These are phyloP conservation scores for Typhlichthys subterraneus DNA, from an alignment of 2,797 vertebrate species.

Conservation along the genomic window DNA sequence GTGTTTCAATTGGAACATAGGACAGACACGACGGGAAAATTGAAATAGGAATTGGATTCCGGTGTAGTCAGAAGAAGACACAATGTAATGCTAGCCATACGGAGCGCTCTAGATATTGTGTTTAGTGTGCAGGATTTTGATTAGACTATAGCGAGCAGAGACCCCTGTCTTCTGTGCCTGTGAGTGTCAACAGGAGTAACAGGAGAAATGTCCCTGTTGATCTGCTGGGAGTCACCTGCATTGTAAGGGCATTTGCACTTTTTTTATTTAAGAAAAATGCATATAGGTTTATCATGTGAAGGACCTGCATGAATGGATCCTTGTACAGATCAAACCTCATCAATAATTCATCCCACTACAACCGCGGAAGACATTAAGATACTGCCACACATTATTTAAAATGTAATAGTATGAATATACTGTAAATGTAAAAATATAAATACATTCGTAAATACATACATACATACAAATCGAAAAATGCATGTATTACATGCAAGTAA, in stretches of 20 bases:
- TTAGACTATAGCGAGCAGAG: slow-evolving; percentile 21
- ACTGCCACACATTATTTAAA: too few species aligned
- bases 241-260: slow-evolving; percentile 35
- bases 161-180: slow-evolving; percentile 13
- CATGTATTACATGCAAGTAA: too few species aligned
- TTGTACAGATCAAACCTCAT: slow-evolving; percentile 59
- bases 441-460: too few species aligned
- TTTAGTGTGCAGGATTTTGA: slow-evolving; percentile 49
- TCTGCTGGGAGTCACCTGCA: slow-evolving; percentile 38
- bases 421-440: too few species aligned
- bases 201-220: slow-evolving; percentile 15
- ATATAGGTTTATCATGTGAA: slow-evolving; percentile 53
- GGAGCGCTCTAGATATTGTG: slow-evolving; percentile 23
- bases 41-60: slow-evolving; percentile 64
- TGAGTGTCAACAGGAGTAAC: slow-evolving; percentile 5
- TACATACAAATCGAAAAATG: too few species aligned
- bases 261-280: slow-evolving; percentile 49
- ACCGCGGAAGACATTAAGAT: too few species aligned
- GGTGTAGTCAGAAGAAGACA: slow-evolving; percentile 32
- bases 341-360: slow-evolving; percentile 59
- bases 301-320: slow-evolving; percentile 45
- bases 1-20: slow-evolving; percentile 54
- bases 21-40: slow-evolving; percentile 66
- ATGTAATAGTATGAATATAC: too few species aligned
- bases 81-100: slow-evolving; percentile 42